phyloP scores from a whole-genome alignment of 2,888 invertebrate genomes.

The Caenorhabditis becei region DNA sequence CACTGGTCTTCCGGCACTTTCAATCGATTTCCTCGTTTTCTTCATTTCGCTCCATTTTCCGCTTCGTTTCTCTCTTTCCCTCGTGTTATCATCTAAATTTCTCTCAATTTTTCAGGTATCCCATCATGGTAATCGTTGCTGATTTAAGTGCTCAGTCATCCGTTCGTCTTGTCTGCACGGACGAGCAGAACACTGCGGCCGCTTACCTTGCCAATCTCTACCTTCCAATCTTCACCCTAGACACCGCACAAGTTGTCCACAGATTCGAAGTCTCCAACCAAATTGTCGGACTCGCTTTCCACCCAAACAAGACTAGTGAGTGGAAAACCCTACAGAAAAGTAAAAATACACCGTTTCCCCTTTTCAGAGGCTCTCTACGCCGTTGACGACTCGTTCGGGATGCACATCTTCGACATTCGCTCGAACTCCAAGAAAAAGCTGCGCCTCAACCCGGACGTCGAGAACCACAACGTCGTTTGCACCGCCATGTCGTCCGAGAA shows the following conservation, averaged over 20 bases:
- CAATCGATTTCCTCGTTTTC: not conserved
- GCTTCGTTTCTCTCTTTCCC: not conserved
- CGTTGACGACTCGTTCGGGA: slow-evolving; percentile 65
- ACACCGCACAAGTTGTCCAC: slow-evolving; percentile 8
- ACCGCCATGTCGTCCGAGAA: slow-evolving; percentile 52
- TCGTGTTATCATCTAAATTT: not conserved
- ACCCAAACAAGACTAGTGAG: slow-evolving; percentile 25
- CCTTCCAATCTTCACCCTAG: slow-evolving; percentile 46
- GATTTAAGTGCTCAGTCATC: slow-evolving; percentile 26
- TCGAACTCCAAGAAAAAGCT: slow-evolving; percentile 59
- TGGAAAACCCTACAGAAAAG: not conserved
- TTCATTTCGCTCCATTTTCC: not conserved
- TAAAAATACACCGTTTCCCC: not conserved
- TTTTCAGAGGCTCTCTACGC: slow-evolving; percentile 59
- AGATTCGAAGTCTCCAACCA: slow-evolving; percentile 35
- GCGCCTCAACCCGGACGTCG: slow-evolving; percentile 65
- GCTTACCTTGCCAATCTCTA: slow-evolving; percentile 47
- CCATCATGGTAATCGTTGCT: slow-evolving; percentile 16
- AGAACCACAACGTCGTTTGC: slow-evolving; percentile 62
- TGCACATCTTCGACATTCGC: slow-evolving; percentile 64
- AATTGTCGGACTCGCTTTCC: slow-evolving; percentile 46
- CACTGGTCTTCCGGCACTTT: too few relatives aligned
- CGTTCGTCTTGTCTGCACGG: slow-evolving; percentile 21
- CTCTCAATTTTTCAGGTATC: not conserved
- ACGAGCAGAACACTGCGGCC: slow-evolving; percentile 22